A percentile compares a stretch with the other conserved stretches of the same genome.
phyloP scores from a whole-genome alignment of 2,797 vertebrate species.

The Oryzias sinensis region DNA sequence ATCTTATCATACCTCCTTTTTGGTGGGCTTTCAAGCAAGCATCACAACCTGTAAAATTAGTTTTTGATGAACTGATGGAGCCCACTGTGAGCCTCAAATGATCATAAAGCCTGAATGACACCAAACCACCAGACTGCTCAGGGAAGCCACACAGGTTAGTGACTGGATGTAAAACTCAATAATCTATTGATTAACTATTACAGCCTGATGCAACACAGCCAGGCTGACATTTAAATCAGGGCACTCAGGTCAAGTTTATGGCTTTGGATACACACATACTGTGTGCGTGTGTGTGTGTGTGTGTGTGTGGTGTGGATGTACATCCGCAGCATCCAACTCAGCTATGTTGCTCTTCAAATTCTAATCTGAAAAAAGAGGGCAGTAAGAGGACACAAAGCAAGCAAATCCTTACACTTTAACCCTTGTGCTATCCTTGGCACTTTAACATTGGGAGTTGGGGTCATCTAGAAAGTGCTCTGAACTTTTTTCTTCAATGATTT shows the following conservation, averaged over 20 bases:
- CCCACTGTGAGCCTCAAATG: constrained; percentile 13
- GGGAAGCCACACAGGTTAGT: constrained; percentile 44
- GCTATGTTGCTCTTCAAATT: constrained; percentile 48
- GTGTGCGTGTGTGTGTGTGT: too few species aligned
- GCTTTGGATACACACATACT: background rate
- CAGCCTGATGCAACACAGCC: constrained; percentile 25
- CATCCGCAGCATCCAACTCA: too few species aligned
- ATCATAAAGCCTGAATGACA: constrained; percentile 31
- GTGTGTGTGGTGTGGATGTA: too few species aligned
- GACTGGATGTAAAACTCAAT: constrained; percentile 58
- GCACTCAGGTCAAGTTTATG: constrained; percentile 3
- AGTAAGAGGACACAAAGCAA: constrained; percentile 80
- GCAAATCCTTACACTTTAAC: constrained; percentile 70
- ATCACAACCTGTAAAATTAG: too few species aligned
- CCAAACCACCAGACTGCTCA: constrained; percentile 27
- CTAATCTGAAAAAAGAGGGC: constrained; percentile 82
- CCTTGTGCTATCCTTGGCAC: too few species aligned
- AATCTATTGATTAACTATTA: constrained; percentile 62
- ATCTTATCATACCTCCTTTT: too few species aligned
- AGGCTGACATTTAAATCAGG: constrained; percentile 40
- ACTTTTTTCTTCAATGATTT: too few species aligned
- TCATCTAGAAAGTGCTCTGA: too few species aligned
- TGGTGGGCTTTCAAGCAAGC: too few species aligned
- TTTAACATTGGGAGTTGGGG: too few species aligned
- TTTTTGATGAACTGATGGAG: constrained; percentile 6